phyloP scores from a whole-genome alignment of 2,797 vertebrate genomes.

The Stomatorhinus walkeri region DNA sequence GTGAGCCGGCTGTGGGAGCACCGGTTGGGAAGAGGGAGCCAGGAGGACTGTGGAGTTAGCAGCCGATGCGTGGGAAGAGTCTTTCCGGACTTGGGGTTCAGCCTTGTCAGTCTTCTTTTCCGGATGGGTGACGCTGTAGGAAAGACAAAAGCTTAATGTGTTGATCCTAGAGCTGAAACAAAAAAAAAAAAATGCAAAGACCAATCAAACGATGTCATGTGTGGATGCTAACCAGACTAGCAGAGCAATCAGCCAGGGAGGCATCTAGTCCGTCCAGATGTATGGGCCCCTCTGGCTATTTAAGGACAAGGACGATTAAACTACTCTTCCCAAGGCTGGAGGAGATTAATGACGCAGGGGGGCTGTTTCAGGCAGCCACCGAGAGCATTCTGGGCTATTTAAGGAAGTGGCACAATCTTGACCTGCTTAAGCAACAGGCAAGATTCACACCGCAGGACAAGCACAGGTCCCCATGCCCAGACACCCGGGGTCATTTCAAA shows the following conservation, averaged over 20 bases:
- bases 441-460: not conserved
- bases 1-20: not conserved
- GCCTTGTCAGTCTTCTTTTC: slow-evolving; percentile 34
- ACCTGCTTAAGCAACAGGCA: not conserved
- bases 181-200: not conserved
- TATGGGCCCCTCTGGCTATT: not conserved
- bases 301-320: not conserved
- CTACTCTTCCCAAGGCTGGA: not conserved
- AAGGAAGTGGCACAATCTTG: not conserved
- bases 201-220: not conserved
- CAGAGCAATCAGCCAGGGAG: not conserved
- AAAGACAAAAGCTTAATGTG: not conserved
- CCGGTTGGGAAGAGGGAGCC: not conserved
- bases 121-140: slow-evolving; percentile 36
- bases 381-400: not conserved
- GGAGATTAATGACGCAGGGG: not conserved
- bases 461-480: not conserved
- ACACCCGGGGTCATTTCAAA: not conserved
- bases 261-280: not conserved
- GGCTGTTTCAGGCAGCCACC: not conserved
- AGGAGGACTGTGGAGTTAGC: slow-evolving; percentile 3
- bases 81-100: slow-evolving; percentile 30
- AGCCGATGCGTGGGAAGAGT: not conserved
- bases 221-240: not conserved
- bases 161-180: not conserved